phyloP scores from a whole-genome alignment of 2,113 vertebrate species.

The Hystrix brachyura region DNA sequence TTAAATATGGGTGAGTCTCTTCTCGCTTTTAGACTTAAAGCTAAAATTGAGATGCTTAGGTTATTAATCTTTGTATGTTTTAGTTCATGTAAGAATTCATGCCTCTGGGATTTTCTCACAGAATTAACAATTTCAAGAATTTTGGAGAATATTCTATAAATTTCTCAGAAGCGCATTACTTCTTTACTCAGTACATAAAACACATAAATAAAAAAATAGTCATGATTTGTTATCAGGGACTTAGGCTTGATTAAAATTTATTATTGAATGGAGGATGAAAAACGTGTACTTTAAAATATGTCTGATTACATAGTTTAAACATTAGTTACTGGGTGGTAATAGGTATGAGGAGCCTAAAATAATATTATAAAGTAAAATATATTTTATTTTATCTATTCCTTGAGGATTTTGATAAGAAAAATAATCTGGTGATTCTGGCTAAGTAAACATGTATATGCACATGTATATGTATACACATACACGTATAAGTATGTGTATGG shows the following conservation, averaged over 20 bases:
- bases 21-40: conserved; percentile 68
- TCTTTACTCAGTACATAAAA: conserved; percentile 26
- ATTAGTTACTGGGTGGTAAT: not conserved
- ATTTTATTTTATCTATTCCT: not conserved
- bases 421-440: not conserved
- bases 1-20: conserved; percentile 58
- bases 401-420: conserved; percentile 23
- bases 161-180: conserved; percentile 33
- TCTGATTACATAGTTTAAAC: not conserved
- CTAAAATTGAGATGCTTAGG: conserved; percentile 64
- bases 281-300: not conserved
- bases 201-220: conserved; percentile 47
- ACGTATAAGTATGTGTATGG: not conserved
- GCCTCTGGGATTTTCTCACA: conserved; percentile 72
- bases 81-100: conserved; percentile 58
- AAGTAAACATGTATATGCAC: not conserved
- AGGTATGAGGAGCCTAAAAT: conserved; percentile 13
- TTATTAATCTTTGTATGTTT: conserved; percentile 67
- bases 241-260: not conserved
- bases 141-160: conserved; percentile 59
- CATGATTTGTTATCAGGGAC: not conserved
- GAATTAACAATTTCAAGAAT: conserved; percentile 64
- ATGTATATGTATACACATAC: not conserved
- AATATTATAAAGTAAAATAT: not conserved
- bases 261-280: not conserved